These are phyloP conservation scores for Microtus ochrogaster DNA, from an alignment of 2,113 vertebrate species.

Conservation along the genomic window DNA sequence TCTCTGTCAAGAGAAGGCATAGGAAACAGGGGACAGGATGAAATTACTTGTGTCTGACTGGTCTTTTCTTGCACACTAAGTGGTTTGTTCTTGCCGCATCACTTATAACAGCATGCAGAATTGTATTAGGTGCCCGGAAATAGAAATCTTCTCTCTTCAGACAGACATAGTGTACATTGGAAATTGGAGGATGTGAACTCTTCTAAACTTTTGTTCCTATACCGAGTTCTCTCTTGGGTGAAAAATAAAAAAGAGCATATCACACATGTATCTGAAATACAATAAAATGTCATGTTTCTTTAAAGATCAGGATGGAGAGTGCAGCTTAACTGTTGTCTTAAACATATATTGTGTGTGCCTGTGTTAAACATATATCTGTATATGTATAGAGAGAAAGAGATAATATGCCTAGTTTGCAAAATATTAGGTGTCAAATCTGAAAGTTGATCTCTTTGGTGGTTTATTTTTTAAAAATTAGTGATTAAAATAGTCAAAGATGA, in stretches of 20 bases:
- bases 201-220: not conserved
- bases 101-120: not conserved
- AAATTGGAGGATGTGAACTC: not conserved
- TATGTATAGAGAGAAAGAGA: too few relatives aligned
- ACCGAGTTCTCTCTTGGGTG: not conserved
- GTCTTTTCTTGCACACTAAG: not conserved
- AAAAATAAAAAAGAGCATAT: constrained; percentile 19
- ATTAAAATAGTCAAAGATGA: not conserved
- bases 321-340: constrained; percentile 5
- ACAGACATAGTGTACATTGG: not conserved
- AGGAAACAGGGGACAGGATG: not conserved
- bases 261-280: constrained; percentile 59
- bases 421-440: not conserved
- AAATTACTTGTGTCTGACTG: not conserved
- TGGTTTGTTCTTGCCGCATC: not conserved
- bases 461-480: not conserved
- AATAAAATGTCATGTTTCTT: constrained; percentile 66
- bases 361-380: too few relatives aligned
- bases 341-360: too few relatives aligned
- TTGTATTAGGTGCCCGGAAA: not conserved
- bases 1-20: not conserved
- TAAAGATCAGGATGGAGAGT: constrained; percentile 54
- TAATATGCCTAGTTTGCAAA: constrained; percentile 20
- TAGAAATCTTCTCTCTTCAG: not conserved
- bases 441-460: not conserved